Evolutionary conservation across 2,113 vertebrate species (phyloP), one percentile per base, ranked within the genome.

Genomic region (Ahaetulla prasina): DNA sequence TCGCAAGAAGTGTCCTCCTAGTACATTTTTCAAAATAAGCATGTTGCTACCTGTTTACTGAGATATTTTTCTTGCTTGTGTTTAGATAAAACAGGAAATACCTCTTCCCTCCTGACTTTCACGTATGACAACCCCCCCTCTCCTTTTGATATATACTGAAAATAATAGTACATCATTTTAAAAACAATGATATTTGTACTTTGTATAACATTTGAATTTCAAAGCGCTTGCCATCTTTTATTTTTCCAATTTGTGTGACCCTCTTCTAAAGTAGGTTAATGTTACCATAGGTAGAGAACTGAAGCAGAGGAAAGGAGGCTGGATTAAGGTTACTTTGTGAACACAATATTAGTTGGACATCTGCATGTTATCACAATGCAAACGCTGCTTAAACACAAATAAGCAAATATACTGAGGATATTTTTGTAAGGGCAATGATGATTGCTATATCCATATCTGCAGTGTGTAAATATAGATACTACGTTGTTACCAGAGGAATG

Each of bases 391-490:
- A 91, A 80, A 47, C 91, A 45, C 91, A 90, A 53, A 85, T 35
- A 96, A 35, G 93, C 95, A 93, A 91, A 80, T 8, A 54, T 74
- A 27, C 52, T 47, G 80, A 88, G 93, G 18, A 43, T 55, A 27
- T 89, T 94, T 86, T 43, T 91, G 85, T 22, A 91, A 7, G 95
- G 90, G n/a, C 90, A 88, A 91, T 94, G 92, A 96, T 22, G 84
- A 35, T 84, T 94, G 27, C 91, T 94, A 53, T 87, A 9, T 49
- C 50, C 30, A 27, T 89, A 57, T 89, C 54, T 63, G 94, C 94
- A 85, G 89, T 93, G 39, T 80, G n/a, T 80, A 80, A 80, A 80
- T 39, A 80, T 80, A 80, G 35, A 8, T 52, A 57, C 85, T 2
- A 27, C 90, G 22, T 91, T 86, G 91, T 93, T 88, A 91, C 94